Evolutionary conservation across 2,113 vertebrate genomes (phyloP), one percentile per base, ranked within the genome.

Genomic region (Limanda limanda): DNA sequence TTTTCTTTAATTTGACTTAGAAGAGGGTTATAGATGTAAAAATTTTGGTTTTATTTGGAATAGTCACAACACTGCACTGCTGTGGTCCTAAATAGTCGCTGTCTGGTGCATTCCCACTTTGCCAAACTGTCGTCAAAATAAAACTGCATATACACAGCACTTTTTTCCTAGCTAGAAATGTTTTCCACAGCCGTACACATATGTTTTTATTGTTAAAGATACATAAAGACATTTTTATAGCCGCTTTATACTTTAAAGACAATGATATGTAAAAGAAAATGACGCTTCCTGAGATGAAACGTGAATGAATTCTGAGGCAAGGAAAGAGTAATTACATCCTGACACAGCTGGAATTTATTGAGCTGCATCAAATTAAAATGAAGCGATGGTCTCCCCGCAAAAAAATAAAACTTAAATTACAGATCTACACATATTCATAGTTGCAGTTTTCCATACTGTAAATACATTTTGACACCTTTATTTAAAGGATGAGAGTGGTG

Each of bases 241-340:
- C 47, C 17, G 14, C 47, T 48, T 48, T 48, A 48, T 5, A 17
- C 17, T 17, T 18, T 17, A 6, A 6, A 51, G 1, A 51, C 17
- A 51, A 21, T 68, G 9, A 58, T 42, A 4, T 24, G 2, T 55
- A 20, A 73, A 69, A 60, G 12, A 42, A 71, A 72, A 68, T 9
- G 13, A 1, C 20, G 25, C 63, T 35, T 75, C 5, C 62, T 31
- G 54, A 78, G 63, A 47, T 54, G 24, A 61, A 76, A 55, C 47
- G 13, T 61, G 4, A 20, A 37, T 7, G 2, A 48, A 48, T 21
- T 74, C 47, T 55, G 37, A 62, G 2, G 51, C 18, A 3, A 74
- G 61, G 60, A 42, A 15, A 23, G 37, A 72, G 42, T 71, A 71
- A 79, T 82, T 77, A 68, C 18, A 80, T 47, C n/a, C 61, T 74